Conservation (phyloP, 2,797 vertebrate species). For the Scarus forsteni region DNA sequence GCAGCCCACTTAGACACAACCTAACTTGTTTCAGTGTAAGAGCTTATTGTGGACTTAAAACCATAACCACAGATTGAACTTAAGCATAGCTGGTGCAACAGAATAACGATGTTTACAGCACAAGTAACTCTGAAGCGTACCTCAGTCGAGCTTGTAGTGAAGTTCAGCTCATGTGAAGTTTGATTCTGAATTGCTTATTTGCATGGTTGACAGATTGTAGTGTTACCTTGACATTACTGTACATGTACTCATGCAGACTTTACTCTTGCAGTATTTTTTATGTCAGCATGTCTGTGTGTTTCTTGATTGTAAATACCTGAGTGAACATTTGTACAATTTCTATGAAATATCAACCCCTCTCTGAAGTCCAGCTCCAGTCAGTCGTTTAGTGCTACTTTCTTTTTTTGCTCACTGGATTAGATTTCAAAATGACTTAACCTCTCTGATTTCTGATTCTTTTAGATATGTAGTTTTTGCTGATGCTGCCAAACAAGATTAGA, state of each 20-base stretch:
- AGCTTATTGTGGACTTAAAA: too few species aligned
- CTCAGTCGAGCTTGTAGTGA: too few species aligned
- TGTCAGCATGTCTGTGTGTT: constrained; percentile 31
- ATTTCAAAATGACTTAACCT: neutral
- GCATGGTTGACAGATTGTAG: neutral
- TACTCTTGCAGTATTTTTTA: constrained; percentile 14
- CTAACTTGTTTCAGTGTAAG: too few species aligned
- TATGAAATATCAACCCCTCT: constrained; percentile 56
- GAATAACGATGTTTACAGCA: too few species aligned
- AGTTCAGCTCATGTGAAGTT: neutral
- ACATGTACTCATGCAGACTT: constrained; percentile 10
- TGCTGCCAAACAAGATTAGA: constrained; percentile 7
- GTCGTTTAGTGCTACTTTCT: neutral
- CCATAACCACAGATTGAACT: too few species aligned
- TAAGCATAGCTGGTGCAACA: too few species aligned
- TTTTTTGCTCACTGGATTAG: neutral
- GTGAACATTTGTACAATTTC: constrained; percentile 7
- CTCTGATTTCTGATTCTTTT: neutral
- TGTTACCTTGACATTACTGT: constrained; percentile 3
- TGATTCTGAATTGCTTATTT: neutral
- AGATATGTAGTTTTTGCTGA: constrained; percentile 4
- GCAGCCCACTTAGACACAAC: too few species aligned
- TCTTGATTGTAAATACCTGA: constrained; percentile 13
- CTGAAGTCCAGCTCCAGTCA: constrained; percentile 28
- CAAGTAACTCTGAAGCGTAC: too few species aligned